Base-by-base conservation (phyloP, 2,888 invertebrate species). In the Xanthia icteritia region DNA sequence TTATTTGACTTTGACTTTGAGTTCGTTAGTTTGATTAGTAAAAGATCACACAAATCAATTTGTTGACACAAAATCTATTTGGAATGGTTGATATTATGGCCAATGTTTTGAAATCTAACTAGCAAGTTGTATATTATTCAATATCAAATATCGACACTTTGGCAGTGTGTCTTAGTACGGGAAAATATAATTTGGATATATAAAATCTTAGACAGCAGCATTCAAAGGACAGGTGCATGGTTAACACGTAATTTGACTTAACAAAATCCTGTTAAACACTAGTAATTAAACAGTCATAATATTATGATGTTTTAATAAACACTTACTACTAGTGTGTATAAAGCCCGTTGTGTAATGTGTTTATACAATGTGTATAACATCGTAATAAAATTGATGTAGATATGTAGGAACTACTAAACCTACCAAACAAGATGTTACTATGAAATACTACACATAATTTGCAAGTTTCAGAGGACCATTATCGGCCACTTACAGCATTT, bases 401-500 rank as follows among this genome's bases (percentile, higher is more conserved):
- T 39, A 61, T 31, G 1, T 61, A 60, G 5, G 5, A 1, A n/a
- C 0, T 27, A n/a, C 5, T 45, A 58, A 60, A 36, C 23, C 27
- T 61, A 54, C 8, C 5, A 45, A 61, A 2, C 5, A 54, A 36
- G 27, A 80, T 64, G 45, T 3, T 8, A 48, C 5, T 69, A 56
- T 45, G 3, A 23, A 60, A n/a, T 17, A 27, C n/a, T 39, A 45
- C 5, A 0, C 17, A 56, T 58, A 58, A 56, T 45, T 68, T 77
- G 42, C 6, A 54, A 58, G 9, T 58, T 79, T 54, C n/a, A 13
- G 27, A 11, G 6, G 1, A 23, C 20, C n/a, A 66, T 66, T 39
- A 66, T 69, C n/a, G 20, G 36, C 5, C 23, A 45, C 3, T 60
- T 64, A 51, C 13, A 79, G 42, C 36, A 48, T 66, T 45, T 58